Evolutionary conservation across 2,113 vertebrate species (phyloP).

Genomic region (Passer montanus): DNA sequence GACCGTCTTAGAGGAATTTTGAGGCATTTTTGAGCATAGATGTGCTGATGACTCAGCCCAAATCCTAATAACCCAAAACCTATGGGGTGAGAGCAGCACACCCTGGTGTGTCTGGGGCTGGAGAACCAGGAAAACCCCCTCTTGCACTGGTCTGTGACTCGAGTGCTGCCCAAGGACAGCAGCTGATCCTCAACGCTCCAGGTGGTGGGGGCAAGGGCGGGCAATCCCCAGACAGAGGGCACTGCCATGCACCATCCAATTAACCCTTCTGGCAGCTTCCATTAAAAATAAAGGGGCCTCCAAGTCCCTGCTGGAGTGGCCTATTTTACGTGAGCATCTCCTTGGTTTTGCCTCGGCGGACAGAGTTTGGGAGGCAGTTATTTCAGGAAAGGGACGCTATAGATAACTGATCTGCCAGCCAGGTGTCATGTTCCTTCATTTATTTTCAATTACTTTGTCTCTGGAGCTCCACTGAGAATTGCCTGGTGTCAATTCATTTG

Average conservation of each 20-base stretch:
- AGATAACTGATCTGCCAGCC: constrained; percentile 66
- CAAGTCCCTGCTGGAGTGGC: constrained; percentile 60
- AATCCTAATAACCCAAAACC: neutral
- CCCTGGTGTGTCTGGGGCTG: neutral
- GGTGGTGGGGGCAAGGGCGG: neutral
- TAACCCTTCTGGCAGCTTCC: constrained; percentile 57
- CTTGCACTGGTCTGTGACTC: rapidly evolving
- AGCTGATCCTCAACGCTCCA: rapidly evolving
- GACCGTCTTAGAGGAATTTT: neutral
- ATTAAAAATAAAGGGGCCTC: constrained; percentile 62
- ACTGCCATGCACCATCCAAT: neutral
- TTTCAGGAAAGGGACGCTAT: constrained; percentile 63
- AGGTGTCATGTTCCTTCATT: constrained; percentile 66
- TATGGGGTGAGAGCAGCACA: neutral
- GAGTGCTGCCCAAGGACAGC: neutral
- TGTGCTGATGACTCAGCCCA: rapidly evolving
- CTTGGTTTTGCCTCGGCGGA: neutral
- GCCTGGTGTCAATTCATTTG: constrained; percentile 25
- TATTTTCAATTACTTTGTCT: constrained; percentile 65
- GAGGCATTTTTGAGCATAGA: neutral
- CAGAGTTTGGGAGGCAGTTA: constrained; percentile 25
- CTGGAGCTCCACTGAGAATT: neutral
- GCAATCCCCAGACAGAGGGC: neutral
- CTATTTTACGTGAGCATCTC: constrained; percentile 40
- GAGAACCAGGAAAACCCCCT: neutral